Evolutionary conservation across 2,888 invertebrate species (phyloP).

Genomic region (Noctua fimbriata): DNA sequence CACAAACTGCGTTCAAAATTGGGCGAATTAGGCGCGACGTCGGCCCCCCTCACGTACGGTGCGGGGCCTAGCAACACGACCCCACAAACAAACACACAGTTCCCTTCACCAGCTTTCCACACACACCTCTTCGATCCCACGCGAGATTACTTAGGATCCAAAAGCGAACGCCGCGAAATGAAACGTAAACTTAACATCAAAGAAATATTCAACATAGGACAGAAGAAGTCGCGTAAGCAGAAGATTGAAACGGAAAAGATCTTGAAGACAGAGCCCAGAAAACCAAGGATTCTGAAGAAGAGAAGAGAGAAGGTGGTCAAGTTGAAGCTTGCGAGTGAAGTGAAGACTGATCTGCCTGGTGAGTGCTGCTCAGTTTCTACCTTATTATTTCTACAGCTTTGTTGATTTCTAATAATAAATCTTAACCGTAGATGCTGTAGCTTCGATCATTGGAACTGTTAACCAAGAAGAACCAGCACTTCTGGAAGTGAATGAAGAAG

Average conservation of each 20-base stretch:
- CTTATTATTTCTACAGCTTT: background rate
- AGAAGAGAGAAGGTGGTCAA: conserved; percentile 50
- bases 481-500: conserved; percentile 24
- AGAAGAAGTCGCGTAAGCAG: conserved; percentile 81
- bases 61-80: conserved; percentile 72
- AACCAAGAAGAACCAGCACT: conserved; percentile 57
- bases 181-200: conserved; percentile 93
- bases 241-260: conserved; percentile 67
- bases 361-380: conserved; percentile 51
- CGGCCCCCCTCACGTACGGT: conserved; percentile 63
- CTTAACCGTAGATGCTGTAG: conserved; percentile 79
- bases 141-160: conserved; percentile 89
- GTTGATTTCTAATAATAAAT: background rate
- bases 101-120: conserved; percentile 78
- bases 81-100: conserved; percentile 53
- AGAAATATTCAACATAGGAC: conserved; percentile 91
- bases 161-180: conserved; percentile 93
- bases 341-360: conserved; percentile 79
- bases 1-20: conserved; percentile 89
- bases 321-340: conserved; percentile 60
- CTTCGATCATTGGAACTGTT: conserved; percentile 83
- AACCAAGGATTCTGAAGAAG: conserved; percentile 73
- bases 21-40: conserved; percentile 70
- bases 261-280: conserved; percentile 72
- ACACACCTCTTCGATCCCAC: conserved; percentile 88